These are phyloP conservation scores for Melinaea marsaeus DNA, from an alignment of 2,888 invertebrate genomes.

Conservation along the genomic window DNA sequence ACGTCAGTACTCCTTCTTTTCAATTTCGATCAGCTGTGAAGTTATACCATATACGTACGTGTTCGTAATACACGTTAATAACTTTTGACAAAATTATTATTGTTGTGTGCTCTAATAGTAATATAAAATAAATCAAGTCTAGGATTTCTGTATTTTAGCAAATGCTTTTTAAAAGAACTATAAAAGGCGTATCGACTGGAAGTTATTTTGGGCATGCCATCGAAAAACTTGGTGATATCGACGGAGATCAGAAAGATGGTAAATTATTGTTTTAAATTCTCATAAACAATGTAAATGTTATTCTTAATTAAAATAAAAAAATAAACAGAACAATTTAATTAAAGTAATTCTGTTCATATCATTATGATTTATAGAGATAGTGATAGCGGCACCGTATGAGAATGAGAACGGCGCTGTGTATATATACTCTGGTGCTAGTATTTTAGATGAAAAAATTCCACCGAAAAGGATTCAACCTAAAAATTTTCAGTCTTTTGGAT, in stretches of 20 bases:
- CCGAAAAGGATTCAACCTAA: constrained; percentile 40
- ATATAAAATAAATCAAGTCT: background rate
- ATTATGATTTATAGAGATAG: constrained; percentile 45
- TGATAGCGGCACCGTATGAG: constrained; percentile 57
- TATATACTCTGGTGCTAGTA: constrained; percentile 47
- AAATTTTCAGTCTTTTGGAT: constrained; percentile 39
- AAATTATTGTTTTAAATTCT: constrained; percentile 8
- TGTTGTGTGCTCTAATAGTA: too few relatives aligned
- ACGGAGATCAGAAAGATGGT: constrained; percentile 44
- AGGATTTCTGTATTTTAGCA: constrained; percentile 21
- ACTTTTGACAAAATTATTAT: too few relatives aligned
- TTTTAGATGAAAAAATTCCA: constrained; percentile 29
- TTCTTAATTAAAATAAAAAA: background rate
- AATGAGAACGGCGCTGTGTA: constrained; percentile 51
- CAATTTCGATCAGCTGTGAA: too few relatives aligned
- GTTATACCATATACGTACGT: too few relatives aligned
- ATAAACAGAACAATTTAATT: too few relatives aligned
- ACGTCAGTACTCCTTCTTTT: too few relatives aligned
- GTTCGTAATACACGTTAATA: too few relatives aligned
- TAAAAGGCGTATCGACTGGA: constrained; percentile 30
- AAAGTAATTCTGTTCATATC: background rate
- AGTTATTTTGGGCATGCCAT: constrained; percentile 44
- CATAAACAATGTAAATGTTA: background rate
- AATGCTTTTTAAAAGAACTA: constrained; percentile 24
- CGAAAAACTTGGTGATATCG: constrained; percentile 41